These are phyloP conservation scores for Iselma pallidipennis DNA, from an alignment of 2,888 invertebrate genomes.

Conservation along the genomic window DNA sequence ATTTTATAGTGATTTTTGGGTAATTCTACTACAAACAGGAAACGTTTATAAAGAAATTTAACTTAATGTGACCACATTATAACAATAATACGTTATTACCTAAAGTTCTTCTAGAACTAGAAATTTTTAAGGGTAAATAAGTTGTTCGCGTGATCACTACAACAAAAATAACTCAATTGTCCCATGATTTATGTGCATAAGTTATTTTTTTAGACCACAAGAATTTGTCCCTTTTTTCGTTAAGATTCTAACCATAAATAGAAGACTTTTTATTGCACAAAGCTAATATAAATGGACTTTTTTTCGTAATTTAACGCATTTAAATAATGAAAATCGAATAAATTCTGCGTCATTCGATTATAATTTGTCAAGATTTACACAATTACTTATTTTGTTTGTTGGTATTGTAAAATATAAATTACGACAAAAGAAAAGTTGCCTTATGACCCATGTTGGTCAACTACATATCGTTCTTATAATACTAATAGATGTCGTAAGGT, in stretches of 20 bases:
- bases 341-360: constrained; percentile 26
- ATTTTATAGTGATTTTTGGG: not conserved
- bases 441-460: constrained; percentile 27
- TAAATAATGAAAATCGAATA: constrained; percentile 4
- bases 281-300: too few species aligned
- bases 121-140: too few species aligned
- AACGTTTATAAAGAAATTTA: not conserved
- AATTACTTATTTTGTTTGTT: constrained; percentile 2
- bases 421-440: constrained; percentile 23
- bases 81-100: not conserved
- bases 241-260: too few species aligned
- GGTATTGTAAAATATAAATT: constrained; percentile 24
- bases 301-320: too few species aligned
- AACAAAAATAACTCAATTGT: not conserved
- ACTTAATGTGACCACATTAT: not conserved
- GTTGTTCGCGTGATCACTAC: not conserved
- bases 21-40: not conserved
- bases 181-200: not conserved
- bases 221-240: too few species aligned
- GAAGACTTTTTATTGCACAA: too few species aligned
- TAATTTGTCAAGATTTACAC: constrained; percentile 31
- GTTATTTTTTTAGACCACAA: too few species aligned
- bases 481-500: constrained; percentile 42
- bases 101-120: not conserved
- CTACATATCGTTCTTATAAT: constrained; percentile 37